Conservation (phyloP, 1,140 invertebrate genomes). For the Neodiprion virginianus region DNA sequence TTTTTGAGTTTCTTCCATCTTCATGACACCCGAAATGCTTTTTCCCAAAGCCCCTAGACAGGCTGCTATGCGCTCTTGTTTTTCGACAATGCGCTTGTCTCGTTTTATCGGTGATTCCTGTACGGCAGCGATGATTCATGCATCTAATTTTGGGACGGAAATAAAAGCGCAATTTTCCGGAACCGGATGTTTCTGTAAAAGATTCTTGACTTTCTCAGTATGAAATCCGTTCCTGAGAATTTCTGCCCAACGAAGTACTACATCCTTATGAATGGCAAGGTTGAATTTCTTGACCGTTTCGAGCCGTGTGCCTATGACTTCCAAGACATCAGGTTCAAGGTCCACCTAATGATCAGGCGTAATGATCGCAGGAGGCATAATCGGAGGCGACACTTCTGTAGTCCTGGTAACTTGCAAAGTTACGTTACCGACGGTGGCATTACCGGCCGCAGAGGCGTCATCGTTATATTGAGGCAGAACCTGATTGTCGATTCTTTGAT, state of each 20-base stretch:
- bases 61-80: constrained; percentile 22
- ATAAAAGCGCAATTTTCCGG: constrained; percentile 19
- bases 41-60: constrained; percentile 16
- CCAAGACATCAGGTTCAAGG: not conserved
- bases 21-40: constrained; percentile 3
- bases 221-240: constrained; percentile 14
- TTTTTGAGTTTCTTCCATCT: constrained; percentile 13
- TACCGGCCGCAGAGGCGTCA: too few species aligned
- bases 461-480: too few species aligned
- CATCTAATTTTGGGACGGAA: constrained; percentile 14
- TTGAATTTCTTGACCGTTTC: constrained; percentile 1
- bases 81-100: constrained; percentile 17
- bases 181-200: constrained; percentile 15
- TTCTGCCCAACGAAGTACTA: constrained; percentile 19
- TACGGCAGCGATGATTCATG: constrained; percentile 10
- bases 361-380: too few species aligned
- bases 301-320: constrained; percentile 9
- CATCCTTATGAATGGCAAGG: constrained; percentile 17
- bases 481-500: too few species aligned
- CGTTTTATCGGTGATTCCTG: constrained; percentile 16
- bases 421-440: too few species aligned
- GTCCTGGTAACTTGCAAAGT: too few species aligned
- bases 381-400: not conserved
- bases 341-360: constrained; percentile 17
- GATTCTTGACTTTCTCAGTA: constrained; percentile 9